These are phyloP conservation scores for Polyergus mexicanus DNA, from an alignment of 1,140 invertebrate genomes.

Conservation along the genomic window DNA sequence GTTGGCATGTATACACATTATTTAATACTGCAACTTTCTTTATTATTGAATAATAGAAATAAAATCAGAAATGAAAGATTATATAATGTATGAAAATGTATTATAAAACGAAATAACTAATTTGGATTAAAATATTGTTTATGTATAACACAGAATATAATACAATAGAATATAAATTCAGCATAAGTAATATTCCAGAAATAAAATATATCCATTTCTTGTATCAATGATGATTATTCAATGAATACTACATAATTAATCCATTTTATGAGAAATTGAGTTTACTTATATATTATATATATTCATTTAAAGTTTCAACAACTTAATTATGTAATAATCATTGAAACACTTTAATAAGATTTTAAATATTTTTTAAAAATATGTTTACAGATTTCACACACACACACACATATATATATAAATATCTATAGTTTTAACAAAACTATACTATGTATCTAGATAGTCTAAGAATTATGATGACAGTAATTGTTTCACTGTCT, in stretches of 20 bases:
- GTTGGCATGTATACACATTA: background rate
- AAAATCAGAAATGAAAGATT: background rate
- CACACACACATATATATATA: background rate
- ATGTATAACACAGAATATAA: background rate
- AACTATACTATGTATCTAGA: background rate
- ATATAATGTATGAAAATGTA: too few relatives aligned
- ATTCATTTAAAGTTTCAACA: background rate
- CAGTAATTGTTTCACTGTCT: constrained; percentile 87
- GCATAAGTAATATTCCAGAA: background rate
- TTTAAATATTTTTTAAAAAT: constrained; percentile 2
- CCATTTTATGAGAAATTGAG: constrained; percentile 12
- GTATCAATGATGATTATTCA: background rate
- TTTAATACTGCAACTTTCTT: background rate
- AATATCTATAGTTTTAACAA: background rate
- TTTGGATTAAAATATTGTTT: background rate
- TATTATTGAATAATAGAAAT: background rate
- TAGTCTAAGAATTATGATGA: background rate
- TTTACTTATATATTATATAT: background rate
- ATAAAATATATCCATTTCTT: background rate
- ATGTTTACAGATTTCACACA: background rate
- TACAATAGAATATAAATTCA: background rate
- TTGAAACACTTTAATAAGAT: constrained; percentile 14
- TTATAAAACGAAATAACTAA: too few relatives aligned
- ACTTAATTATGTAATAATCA: background rate
- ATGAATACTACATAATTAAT: constrained; percentile 8